Base-by-base conservation (phyloP, 2,113 vertebrate genomes). In the Phalacrocorax brasilianus region DNA sequence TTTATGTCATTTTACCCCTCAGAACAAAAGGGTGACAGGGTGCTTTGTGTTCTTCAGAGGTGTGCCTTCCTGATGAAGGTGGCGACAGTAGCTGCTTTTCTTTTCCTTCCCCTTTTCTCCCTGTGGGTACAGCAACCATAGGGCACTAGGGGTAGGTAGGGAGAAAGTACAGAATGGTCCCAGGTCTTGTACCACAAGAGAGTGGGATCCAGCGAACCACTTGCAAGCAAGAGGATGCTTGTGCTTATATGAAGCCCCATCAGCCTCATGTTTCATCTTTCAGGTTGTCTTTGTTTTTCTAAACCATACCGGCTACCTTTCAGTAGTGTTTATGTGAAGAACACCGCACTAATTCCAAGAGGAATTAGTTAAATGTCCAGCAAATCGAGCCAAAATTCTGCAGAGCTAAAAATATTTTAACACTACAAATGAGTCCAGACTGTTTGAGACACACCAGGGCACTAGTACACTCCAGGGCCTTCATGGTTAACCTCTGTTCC, bases 71-170 rank as follows among this genome's bases (percentile, higher is more conserved):
- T 55, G 45, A 27, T 1, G 6, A 63, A 20, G 7, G 52, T 10
- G 17, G 5, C 49, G 50, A 14, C 1, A 40, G 32, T 0, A 63
- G 16, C 1, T 66, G 45, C 5, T 82, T 71, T 66, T 55, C 16
- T 30, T 78, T 47, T 35, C 16, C 33, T 15, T 44, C 8, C 6
- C 4, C 11, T 61, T 35, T 70, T 12, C 27, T 11, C 47, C 49
- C 18, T 1, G 1, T 0, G 3, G 33, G 17, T 35, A 8, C 42
- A 75, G 52, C 3, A 6, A 40, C 3, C 3, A 0, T 1, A 40
- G 14, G 21, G 23, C 5, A 19, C 26, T 4, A 2, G 4, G 14
- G 24, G 6, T 6, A 18, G 19, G 18, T 23, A 18, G 17, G 33
- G 16, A 65, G 22, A 52, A 59, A 11, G 20, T 2, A 1, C 12